Base-by-base conservation (phyloP, 2,888 invertebrate genomes). In the Ophion obscuratus region DNA sequence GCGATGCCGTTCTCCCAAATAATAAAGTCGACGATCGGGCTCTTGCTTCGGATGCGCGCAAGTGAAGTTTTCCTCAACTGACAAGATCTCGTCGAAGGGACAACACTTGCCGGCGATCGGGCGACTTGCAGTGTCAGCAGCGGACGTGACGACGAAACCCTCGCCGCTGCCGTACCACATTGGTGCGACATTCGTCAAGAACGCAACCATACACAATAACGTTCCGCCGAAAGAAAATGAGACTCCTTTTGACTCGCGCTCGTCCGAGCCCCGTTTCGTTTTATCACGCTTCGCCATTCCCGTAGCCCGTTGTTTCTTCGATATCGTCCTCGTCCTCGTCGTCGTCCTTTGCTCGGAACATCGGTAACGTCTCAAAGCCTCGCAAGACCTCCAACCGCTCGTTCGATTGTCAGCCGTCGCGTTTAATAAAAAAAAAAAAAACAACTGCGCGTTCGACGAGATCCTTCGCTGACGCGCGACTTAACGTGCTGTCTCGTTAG, bases 101-200 rank as follows among this genome's bases (percentile, higher is more conserved):
- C 91, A 91, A 79, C 91, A 89, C 75, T 87, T 86, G 17, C 83
- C 68, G 17, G 81, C n/a, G 20, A 36, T 31, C 6, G 3, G 53
- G 2, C 53, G 53, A 17, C 17, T 53, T 5, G 53, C 4, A 14
- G 53, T 53, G 24, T 47, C 36, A 36, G 14, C 20, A 24, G 24
- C 11, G 6, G 31, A 31, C 31, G 31, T 31, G 31, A 11, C 64
- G 31, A 27, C 11, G 27, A 64, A 2, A 53, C 53, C 53, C 3
- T 17, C 11, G 17, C 53, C 14, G 53, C 14, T 17, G 5, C 14
- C 14, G 40, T 53, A 17, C 53, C 53, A 53, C 53, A 53, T 53
- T 2, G 53, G 53, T 53, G 14, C 53, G 14, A 53, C 53, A 17
- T 53, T 53, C 53, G 53, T 53, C 2, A 53, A 53, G 2, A 53